Evolutionary conservation across 1,140 invertebrate genomes (phyloP).

Genomic region (Philotrypesis tridentata): DNA sequence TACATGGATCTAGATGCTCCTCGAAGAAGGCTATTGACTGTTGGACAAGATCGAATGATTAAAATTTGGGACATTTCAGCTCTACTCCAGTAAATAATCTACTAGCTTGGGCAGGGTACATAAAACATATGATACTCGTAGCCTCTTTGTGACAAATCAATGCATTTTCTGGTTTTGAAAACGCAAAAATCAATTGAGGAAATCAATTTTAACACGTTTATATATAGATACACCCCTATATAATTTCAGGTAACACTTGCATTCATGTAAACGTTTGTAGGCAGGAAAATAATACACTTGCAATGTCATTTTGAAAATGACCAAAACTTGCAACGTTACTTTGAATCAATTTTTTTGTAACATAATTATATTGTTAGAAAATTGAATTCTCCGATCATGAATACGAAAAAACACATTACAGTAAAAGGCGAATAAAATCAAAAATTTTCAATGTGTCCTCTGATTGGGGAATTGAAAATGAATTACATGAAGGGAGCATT

Average conservation of each 20-base stretch:
- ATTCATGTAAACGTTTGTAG: conserved; percentile 21
- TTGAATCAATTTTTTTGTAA: conserved; percentile 14
- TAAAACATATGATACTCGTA: conserved; percentile 32
- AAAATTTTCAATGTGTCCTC: conserved; percentile 4
- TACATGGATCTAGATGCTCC: conserved; percentile 93
- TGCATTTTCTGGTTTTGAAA: conserved; percentile 38
- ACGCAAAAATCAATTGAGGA: conserved; percentile 1
- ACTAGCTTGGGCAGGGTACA: neutral
- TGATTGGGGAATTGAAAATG: conserved; percentile 13
- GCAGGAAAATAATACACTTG: conserved; percentile 8
- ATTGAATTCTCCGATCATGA: neutral
- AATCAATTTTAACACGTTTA: conserved; percentile 34
- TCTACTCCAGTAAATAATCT: conserved; percentile 72
- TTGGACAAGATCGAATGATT: conserved; percentile 94
- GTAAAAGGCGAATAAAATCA: conserved; percentile 23
- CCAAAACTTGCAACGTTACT: conserved; percentile 13
- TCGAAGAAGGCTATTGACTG: conserved; percentile 88
- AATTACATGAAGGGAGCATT: conserved; percentile 6
- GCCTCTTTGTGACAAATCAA: conserved; percentile 38
- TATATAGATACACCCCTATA: conserved; percentile 36
- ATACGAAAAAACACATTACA: neutral
- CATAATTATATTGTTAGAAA: neutral
- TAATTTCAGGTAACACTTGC: conserved; percentile 14
- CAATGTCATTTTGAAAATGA: conserved; percentile 21
- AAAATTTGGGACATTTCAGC: conserved; percentile 89